phyloP scores from a whole-genome alignment of 1,140 invertebrate species.

The Drosophila nigrodunni region DNA sequence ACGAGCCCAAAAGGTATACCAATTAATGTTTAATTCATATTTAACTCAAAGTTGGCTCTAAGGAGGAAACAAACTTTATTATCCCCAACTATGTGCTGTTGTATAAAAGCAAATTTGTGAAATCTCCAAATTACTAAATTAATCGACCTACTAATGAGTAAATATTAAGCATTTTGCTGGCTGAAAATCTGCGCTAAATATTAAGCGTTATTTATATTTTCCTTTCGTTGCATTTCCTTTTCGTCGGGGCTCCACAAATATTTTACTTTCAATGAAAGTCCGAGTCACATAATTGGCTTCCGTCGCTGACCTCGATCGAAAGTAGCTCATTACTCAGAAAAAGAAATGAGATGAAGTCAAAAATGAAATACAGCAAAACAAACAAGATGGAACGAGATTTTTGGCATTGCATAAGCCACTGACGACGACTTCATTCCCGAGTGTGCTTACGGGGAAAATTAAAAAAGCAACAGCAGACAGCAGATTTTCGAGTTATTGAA shows the following conservation, averaged over 20 bases:
- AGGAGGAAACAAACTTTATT: no score
- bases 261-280: conserved; percentile 82
- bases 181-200: conserved; percentile 14
- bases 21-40: no score
- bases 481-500: no score
- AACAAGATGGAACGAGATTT: conserved; percentile 56
- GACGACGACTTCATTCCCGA: conserved; percentile 58
- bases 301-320: conserved; percentile 64
- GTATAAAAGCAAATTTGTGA: no score
- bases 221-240: conserved; percentile 77
- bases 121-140: no score
- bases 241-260: conserved; percentile 70
- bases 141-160: conserved; percentile 47
- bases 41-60: no score
- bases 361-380: conserved; percentile 26
- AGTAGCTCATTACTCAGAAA: conserved; percentile 55
- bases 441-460: neutral
- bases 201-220: conserved; percentile 46
- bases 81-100: no score
- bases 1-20: no score
- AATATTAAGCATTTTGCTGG: conserved; percentile 68
- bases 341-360: neutral
- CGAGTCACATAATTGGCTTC: conserved; percentile 50
- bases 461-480: no score
- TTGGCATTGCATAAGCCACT: conserved; percentile 65